A percentile compares a stretch with the other conserved stretches of the same genome.
These are phyloP conservation scores for Galemys pyrenaicus DNA, from an alignment of 2,113 vertebrate species.

Conservation along the genomic window DNA sequence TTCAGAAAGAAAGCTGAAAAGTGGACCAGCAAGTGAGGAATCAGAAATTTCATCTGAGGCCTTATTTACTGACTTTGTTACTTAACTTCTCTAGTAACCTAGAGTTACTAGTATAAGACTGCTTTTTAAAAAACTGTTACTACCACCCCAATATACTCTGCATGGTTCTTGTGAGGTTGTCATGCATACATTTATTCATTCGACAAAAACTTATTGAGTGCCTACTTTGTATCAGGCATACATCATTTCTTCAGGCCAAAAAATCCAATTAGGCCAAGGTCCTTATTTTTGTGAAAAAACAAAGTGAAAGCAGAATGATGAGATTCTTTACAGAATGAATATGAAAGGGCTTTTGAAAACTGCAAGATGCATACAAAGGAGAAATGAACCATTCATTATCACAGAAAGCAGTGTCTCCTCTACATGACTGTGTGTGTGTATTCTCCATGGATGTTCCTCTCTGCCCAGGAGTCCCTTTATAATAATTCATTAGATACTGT, in stretches of 20 bases:
- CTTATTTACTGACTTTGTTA: background rate
- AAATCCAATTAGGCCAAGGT: background rate
- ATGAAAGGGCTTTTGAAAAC: conserved; percentile 1
- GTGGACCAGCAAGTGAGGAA: background rate
- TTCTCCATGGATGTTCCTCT: background rate
- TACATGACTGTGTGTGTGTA: background rate
- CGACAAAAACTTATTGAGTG: background rate
- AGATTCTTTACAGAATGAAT: background rate
- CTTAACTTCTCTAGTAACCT: background rate
- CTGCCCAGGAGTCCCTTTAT: background rate
- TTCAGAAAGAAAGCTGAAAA: background rate
- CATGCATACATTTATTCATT: background rate
- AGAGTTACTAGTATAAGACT: background rate
- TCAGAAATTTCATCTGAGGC: background rate
- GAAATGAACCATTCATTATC: background rate
- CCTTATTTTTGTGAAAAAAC: conserved; percentile 14
- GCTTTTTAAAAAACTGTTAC: background rate
- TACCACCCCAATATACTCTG: background rate
- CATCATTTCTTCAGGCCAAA: background rate
- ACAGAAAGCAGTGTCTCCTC: background rate
- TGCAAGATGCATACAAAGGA: background rate
- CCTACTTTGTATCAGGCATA: background rate
- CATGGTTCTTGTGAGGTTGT: background rate
- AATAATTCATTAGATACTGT: background rate
- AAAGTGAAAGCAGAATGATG: background rate